Percentiles rank a stretch among this genome's conserved stretches.
Conservation (phyloP, 2,888 invertebrate genomes). For the Seira ritae region DNA sequence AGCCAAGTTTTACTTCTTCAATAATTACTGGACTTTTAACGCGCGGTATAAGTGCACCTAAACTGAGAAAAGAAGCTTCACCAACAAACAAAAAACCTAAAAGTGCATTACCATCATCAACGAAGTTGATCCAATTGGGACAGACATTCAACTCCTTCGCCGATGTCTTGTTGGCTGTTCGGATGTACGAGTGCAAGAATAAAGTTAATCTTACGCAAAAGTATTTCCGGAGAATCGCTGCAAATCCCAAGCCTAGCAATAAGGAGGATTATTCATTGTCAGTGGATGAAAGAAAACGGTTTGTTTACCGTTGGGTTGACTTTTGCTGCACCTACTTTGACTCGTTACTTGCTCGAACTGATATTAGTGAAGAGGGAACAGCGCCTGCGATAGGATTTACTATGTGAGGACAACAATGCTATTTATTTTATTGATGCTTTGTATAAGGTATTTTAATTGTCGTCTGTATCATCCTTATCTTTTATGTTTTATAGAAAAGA, state of each 20-base stretch:
- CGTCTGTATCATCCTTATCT: no score
- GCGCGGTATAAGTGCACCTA: no score
- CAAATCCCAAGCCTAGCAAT: constrained; percentile 46
- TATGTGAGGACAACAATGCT: no score
- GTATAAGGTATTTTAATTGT: no score
- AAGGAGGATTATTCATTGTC: constrained; percentile 42
- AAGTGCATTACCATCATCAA: no score
- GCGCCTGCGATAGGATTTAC: constrained; percentile 1
- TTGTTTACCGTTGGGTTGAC: constrained; percentile 50
- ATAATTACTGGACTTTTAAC: no score
- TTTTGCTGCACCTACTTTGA: constrained; percentile 51
- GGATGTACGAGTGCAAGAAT: constrained; percentile 19
- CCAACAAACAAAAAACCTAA: no score
- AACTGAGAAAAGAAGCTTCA: no score
- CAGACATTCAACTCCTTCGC: constrained; percentile 31
- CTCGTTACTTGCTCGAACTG: not conserved
- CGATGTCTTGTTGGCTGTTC: constrained; percentile 24
- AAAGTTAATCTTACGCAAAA: constrained; percentile 33
- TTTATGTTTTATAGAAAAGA: constrained; percentile 44
- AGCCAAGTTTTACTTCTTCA: no score
- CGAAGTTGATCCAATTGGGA: constrained; percentile 1
- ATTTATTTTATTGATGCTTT: no score
- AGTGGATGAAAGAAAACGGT: constrained; percentile 38
- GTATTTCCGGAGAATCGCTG: constrained; percentile 46
- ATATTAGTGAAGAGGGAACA: not conserved